Evolutionary conservation across 2,113 vertebrate genomes (phyloP).

Genomic region (Tupaia chinensis): DNA sequence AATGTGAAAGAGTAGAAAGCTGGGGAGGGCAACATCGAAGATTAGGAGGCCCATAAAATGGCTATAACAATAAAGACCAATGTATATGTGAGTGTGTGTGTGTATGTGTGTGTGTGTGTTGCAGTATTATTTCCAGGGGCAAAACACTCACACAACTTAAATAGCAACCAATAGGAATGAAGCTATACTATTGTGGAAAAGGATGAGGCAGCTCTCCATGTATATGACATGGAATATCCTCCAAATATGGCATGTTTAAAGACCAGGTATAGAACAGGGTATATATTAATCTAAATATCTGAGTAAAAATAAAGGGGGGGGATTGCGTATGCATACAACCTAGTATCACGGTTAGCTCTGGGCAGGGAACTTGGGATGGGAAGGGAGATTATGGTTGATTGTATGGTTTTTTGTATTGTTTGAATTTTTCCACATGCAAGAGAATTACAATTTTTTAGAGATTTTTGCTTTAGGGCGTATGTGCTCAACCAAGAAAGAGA

Average conservation of each 20-base stretch:
- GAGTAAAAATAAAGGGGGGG: background rate
- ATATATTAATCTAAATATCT: background rate
- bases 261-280: background rate
- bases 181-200: background rate
- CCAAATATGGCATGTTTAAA: background rate
- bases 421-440: background rate
- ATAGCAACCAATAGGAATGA: background rate
- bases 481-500: no score
- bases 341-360: background rate
- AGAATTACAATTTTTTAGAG: constrained; percentile 20
- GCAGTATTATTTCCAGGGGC: background rate
- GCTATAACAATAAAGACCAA: background rate
- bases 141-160: background rate
- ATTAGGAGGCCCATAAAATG: background rate
- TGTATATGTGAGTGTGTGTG: no score
- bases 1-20: background rate
- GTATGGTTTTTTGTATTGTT: background rate
- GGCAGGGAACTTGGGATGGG: background rate
- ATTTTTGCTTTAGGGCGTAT: no score
- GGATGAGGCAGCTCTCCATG: background rate
- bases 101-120: no score
- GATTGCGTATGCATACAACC: background rate
- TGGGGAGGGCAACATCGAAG: background rate
- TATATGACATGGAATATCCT: background rate
- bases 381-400: background rate